Percentiles rank a stretch among this genome's conserved stretches.
These are phyloP conservation scores for Scaptodrosophila latifasciaeformis DNA, from an alignment of 2,888 invertebrate species.

Conservation along the genomic window DNA sequence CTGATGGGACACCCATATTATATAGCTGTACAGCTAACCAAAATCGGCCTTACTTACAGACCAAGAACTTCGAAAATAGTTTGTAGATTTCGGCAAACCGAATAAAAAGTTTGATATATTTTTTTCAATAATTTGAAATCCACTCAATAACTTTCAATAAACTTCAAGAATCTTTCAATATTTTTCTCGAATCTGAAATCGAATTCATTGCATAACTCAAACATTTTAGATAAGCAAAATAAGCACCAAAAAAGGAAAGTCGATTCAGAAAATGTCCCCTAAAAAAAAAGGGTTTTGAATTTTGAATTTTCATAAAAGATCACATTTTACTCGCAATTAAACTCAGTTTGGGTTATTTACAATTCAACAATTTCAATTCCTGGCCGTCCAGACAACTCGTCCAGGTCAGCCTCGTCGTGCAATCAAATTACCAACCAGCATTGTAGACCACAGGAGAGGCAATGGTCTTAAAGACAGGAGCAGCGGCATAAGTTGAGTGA, in stretches of 20 bases:
- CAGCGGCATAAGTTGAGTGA: conserved; percentile 52
- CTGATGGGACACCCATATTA: too few species aligned
- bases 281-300: background rate
- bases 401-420: background rate
- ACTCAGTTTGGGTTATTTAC: conserved; percentile 23
- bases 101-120: too few species aligned
- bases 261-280: background rate
- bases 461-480: conserved; percentile 66
- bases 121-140: too few species aligned
- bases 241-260: conserved; percentile 7
- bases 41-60: too few species aligned
- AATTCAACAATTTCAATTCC: conserved; percentile 2
- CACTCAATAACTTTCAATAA: too few species aligned
- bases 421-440: conserved; percentile 37
- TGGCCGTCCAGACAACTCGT: conserved; percentile 29
- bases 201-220: too few species aligned
- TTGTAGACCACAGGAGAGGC: conserved; percentile 56
- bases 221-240: background rate
- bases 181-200: too few species aligned
- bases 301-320: conserved; percentile 13
- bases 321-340: conserved; percentile 48
- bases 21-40: too few species aligned
- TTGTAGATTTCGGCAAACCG: too few species aligned
- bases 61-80: too few species aligned
- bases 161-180: too few species aligned